Conservation (phyloP, 2,113 vertebrate species). For the Circaetus cinerascens region DNA sequence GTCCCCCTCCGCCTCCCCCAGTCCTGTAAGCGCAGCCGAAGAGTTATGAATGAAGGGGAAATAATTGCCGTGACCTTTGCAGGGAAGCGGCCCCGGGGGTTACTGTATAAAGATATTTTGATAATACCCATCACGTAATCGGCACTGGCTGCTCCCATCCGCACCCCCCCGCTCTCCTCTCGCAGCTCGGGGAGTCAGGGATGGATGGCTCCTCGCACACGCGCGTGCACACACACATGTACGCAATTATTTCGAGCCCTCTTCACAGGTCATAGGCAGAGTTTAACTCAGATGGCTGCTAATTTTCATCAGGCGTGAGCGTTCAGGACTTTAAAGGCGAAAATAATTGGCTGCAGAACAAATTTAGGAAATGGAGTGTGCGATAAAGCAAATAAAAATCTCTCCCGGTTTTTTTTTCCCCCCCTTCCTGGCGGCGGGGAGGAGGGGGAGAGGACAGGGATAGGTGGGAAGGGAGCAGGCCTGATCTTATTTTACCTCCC, state of each 20-base stretch:
- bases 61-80: constrained; percentile 1
- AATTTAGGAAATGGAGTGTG: constrained; percentile 72
- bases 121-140: background rate
- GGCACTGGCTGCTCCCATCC: background rate
- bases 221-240: background rate
- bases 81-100: background rate
- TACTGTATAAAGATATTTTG: background rate
- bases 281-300: constrained; percentile 66
- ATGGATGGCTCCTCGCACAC: background rate
- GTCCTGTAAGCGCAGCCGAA: background rate
- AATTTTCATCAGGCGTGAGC: constrained; percentile 61
- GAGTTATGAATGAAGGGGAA: background rate
- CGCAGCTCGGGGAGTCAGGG: background rate
- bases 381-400: constrained; percentile 75
- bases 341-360: constrained; percentile 75
- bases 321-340: constrained; percentile 51
- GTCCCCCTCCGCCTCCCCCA: background rate
- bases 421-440: background rate
- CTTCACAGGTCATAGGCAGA: constrained; percentile 67
- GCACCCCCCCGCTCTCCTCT: background rate
- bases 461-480: background rate
- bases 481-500: constrained; percentile 38
- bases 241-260: constrained; percentile 49
- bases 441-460: constrained; percentile 4
- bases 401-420: background rate